Percentiles rank a stretch among this genome's conserved stretches.
Evolutionary conservation across 2,797 vertebrate species (phyloP).

Genomic region (Meriones psammophilus): DNA sequence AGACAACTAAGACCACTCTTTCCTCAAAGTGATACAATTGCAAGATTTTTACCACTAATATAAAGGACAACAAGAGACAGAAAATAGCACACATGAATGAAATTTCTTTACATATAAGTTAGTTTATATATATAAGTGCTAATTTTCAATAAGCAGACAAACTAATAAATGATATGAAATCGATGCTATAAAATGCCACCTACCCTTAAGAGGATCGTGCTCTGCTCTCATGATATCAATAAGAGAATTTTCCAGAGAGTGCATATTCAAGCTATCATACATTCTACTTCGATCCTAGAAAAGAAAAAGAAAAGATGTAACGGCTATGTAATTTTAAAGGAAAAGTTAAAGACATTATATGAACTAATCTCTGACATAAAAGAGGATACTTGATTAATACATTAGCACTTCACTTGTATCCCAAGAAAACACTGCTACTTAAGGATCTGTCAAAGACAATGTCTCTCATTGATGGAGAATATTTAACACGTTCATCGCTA

Average conservation of each 20-base stretch:
- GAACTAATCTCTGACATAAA: conserved; percentile 50
- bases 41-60: conserved; percentile 11
- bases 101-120: neutral
- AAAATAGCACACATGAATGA: neutral
- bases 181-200: conserved; percentile 79
- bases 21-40: neutral
- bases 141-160: conserved; percentile 33
- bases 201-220: conserved; percentile 99
- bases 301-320: conserved; percentile 78
- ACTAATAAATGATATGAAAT: neutral
- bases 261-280: conserved; percentile 99
- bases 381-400: conserved; percentile 48
- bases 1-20: neutral
- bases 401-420: conserved; percentile 58
- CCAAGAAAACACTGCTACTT: conserved; percentile 57
- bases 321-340: neutral
- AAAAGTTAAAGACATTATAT: conserved; percentile 39
- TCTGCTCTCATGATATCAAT: conserved; percentile 99
- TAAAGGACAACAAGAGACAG: neutral
- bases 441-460: neutral
- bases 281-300: conserved; percentile 97
- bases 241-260: conserved; percentile 98
- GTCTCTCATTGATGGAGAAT: neutral
- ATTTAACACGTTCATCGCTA: conserved; percentile 29
- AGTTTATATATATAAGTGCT: neutral